A percentile compares a stretch with the other conserved stretches of the same genome.
Conservation (phyloP, 2,888 invertebrate species). For the Sarcophaga caerulescens region DNA sequence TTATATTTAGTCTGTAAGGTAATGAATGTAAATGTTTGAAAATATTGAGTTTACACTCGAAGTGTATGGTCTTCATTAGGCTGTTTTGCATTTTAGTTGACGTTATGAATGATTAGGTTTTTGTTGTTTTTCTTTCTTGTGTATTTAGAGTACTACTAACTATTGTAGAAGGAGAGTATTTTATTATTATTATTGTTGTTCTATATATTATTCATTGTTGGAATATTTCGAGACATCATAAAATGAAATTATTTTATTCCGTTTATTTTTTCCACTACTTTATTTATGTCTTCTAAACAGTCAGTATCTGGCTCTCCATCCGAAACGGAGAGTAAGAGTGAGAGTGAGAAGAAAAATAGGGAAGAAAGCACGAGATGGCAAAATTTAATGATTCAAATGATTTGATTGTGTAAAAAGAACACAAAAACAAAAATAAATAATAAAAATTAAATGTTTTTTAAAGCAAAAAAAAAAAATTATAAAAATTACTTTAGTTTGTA, state of each 20-base stretch:
- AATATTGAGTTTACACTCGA: too few species aligned
- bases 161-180: conserved; percentile 4
- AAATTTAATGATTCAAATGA: conserved; percentile 10
- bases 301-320: conserved; percentile 44
- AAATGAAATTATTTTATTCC: conserved; percentile 24
- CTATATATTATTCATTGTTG: conserved; percentile 44
- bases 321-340: conserved; percentile 40
- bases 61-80: too few species aligned
- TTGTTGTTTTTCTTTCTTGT: background rate
- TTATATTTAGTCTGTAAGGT: too few species aligned
- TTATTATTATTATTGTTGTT: background rate
- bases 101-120: background rate
- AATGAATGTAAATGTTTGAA: too few species aligned
- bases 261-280: background rate
- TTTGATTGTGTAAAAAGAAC: background rate
- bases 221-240: conserved; percentile 54
- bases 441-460: conserved; percentile 3
- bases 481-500: conserved; percentile 3
- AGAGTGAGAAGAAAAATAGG: conserved; percentile 21
- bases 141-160: background rate
- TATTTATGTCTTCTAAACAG: conserved; percentile 47
- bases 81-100: too few species aligned
- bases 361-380: conserved; percentile 19
- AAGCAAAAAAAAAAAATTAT: background rate
- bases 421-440: background rate